Conservation (phyloP, 2,888 invertebrate species). For the Synanthedon tipuliformis region DNA sequence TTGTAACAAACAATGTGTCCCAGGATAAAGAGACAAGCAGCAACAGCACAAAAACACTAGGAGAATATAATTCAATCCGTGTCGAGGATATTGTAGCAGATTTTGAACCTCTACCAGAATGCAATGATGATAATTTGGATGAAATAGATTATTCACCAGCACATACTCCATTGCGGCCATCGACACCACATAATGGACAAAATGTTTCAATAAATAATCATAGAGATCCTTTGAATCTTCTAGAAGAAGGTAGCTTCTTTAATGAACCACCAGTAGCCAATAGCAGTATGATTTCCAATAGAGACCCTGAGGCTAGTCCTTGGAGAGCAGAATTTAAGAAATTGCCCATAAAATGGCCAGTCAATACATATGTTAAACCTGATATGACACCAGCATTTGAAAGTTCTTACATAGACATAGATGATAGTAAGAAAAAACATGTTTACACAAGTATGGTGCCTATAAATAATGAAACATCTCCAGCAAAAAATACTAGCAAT, state of each 20-base stretch:
- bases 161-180: conserved; percentile 28
- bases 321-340: conserved; percentile 58
- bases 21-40: no score
- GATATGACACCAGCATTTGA: conserved; percentile 66
- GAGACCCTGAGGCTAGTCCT: conserved; percentile 49
- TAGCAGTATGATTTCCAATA: conserved; percentile 48
- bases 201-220: conserved; percentile 5
- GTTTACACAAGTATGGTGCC: conserved; percentile 49
- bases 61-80: conserved; percentile 8
- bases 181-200: conserved; percentile 2
- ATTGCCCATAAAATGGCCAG: conserved; percentile 57
- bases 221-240: conserved; percentile 44
- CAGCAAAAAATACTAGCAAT: conserved; percentile 19
- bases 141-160: conserved; percentile 53
- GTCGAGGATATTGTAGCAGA: conserved; percentile 54
- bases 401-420: conserved; percentile 46
- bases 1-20: no score
- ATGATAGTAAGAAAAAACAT: conserved; percentile 49
- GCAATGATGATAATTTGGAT: conserved; percentile 25
- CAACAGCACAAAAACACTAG: neutral
- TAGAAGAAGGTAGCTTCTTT: conserved; percentile 49
- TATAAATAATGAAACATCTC: conserved; percentile 25
- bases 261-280: conserved; percentile 55
- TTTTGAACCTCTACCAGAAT: conserved; percentile 27
- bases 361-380: conserved; percentile 52